A percentile compares a stretch with the other conserved stretches of the same genome.
Evolutionary conservation across 2,113 vertebrate genomes (phyloP).

Genomic region (Orthonyx spaldingii): DNA sequence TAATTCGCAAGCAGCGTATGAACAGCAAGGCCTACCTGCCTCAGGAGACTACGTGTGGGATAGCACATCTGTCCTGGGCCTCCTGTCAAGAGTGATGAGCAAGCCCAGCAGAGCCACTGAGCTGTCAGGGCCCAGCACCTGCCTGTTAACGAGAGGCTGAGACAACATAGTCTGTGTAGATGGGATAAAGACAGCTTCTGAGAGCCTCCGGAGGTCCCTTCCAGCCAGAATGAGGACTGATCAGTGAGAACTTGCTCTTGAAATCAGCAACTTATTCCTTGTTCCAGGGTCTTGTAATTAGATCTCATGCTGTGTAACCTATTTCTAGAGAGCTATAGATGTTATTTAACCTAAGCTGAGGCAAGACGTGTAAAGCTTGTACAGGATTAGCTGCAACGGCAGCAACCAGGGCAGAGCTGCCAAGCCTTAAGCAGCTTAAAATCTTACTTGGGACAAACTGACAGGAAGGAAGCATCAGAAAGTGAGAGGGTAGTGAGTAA

Average conservation of each 20-base stretch:
- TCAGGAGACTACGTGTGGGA: rapidly evolving
- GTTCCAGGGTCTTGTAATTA: not conserved
- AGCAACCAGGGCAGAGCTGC: not conserved
- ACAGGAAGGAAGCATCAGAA: not conserved
- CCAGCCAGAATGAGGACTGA: not conserved
- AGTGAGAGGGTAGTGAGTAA: not conserved
- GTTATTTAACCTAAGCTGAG: not conserved
- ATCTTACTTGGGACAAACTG: not conserved
- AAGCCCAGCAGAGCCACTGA: not conserved
- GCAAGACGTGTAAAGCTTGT: not conserved
- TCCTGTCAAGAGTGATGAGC: not conserved
- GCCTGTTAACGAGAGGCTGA: not conserved
- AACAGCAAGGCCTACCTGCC: not conserved
- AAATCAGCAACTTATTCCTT: not conserved
- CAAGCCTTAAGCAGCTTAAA: not conserved
- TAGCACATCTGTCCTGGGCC: rapidly evolving
- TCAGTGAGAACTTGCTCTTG: not conserved
- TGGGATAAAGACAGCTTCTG: rapidly evolving
- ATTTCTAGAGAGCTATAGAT: not conserved
- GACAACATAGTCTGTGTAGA: rapidly evolving
- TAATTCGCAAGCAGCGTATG: not conserved
- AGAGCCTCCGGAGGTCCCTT: not conserved
- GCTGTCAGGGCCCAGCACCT: not conserved
- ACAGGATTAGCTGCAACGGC: not conserved
- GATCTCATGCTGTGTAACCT: not conserved